These are phyloP conservation scores for Cerceris rybyensis DNA, from an alignment of 2,888 invertebrate genomes.

Conservation along the genomic window DNA sequence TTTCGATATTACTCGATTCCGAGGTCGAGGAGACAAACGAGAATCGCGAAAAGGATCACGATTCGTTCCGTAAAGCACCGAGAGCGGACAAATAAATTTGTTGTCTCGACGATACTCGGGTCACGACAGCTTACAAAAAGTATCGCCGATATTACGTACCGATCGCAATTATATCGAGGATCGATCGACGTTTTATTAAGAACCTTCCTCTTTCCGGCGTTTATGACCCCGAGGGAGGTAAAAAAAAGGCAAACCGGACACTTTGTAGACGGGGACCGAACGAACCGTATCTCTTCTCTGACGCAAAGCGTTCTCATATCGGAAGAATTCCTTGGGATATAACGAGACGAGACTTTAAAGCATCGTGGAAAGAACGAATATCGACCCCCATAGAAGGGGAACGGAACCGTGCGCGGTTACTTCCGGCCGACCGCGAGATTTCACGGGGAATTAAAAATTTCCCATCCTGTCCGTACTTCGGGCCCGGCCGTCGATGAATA, in stretches of 20 bases:
- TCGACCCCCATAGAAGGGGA: conserved; percentile 7
- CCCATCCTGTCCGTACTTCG: conserved; percentile 50
- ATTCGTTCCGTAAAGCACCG: conserved; percentile 1
- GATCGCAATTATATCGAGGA: conserved; percentile 9
- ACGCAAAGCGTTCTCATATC: not conserved
- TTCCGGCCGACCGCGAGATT: conserved; percentile 66
- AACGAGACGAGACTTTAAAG: not conserved
- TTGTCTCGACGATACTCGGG: conserved; percentile 14
- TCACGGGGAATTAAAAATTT: conserved; percentile 76
- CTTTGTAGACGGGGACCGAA: not conserved
- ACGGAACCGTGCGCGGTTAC: conserved; percentile 38
- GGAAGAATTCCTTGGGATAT: not conserved
- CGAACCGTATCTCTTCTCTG: not conserved
- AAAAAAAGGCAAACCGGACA: not conserved
- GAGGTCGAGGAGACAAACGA: conserved; percentile 33
- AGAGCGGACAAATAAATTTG: conserved; percentile 35
- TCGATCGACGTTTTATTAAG: not conserved
- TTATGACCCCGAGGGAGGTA: not conserved
- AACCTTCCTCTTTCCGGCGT: not conserved
- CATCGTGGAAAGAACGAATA: conserved; percentile 15
- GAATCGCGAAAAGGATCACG: conserved; percentile 33
- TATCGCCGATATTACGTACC: conserved; percentile 29
- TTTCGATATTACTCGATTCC: conserved; percentile 54
- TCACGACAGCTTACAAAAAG: conserved; percentile 16
- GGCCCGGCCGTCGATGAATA: conserved; percentile 68